Evolutionary conservation across 1,140 invertebrate species (phyloP).

Genomic region (Hycleus cichorii): DNA sequence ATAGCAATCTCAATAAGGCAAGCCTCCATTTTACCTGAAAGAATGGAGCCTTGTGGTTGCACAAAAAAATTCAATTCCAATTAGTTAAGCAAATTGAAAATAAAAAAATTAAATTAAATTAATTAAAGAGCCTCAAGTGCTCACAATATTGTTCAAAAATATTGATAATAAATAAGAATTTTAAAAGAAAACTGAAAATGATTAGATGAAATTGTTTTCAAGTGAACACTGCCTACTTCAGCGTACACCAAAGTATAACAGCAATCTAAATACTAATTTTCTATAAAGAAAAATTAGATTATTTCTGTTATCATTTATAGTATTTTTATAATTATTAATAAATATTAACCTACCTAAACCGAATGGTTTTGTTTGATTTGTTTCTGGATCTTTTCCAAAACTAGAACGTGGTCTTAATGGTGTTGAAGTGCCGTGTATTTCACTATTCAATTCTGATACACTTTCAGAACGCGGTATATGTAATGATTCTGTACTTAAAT

Average conservation of each 20-base stretch:
- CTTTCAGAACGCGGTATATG: slow-evolving; percentile 71
- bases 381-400: slow-evolving; percentile 47
- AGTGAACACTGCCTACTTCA: slow-evolving; percentile 4
- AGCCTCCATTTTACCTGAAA: slow-evolving; percentile 59
- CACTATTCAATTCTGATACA: slow-evolving; percentile 68
- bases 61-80: slow-evolving; percentile 41
- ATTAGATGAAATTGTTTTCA: too few relatives aligned
- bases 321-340: not conserved
- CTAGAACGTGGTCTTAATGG: slow-evolving; percentile 39
- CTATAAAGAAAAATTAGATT: slow-evolving; percentile 7
- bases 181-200: too few relatives aligned
- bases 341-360: slow-evolving; percentile 60
- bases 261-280: slow-evolving; percentile 13
- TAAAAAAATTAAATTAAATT: not conserved
- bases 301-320: slow-evolving; percentile 6
- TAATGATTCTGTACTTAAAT: slow-evolving; percentile 61
- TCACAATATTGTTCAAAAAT: too few relatives aligned
- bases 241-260: slow-evolving; percentile 16
- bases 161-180: too few relatives aligned
- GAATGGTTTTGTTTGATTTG: slow-evolving; percentile 62
- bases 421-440: slow-evolving; percentile 36
- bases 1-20: slow-evolving; percentile 40
- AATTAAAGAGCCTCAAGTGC: slow-evolving; percentile 4
- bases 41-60: slow-evolving; percentile 63
- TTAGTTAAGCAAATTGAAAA: slow-evolving; percentile 28